A percentile compares a stretch with the other conserved stretches of the same genome.
Conservation (phyloP, 1,140 invertebrate genomes). For the Gonatopus flavifemur region DNA sequence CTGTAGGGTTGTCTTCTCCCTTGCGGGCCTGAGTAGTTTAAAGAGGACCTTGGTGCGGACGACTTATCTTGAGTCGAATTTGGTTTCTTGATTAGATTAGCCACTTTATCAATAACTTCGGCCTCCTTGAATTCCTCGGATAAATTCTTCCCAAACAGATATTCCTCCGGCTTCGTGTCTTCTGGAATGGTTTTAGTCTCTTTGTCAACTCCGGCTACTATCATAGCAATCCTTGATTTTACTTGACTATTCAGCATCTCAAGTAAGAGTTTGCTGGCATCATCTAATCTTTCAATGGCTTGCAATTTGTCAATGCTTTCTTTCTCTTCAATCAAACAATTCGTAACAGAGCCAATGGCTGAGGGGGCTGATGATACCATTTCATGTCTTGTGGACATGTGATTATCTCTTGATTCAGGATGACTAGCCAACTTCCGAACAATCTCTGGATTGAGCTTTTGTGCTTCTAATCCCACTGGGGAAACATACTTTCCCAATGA, state of each 20-base stretch:
- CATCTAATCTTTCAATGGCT: not conserved
- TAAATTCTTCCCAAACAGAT: not conserved
- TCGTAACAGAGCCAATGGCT: not conserved
- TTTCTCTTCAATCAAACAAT: not conserved
- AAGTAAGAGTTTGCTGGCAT: not conserved
- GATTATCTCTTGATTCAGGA: not conserved
- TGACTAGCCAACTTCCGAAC: not conserved
- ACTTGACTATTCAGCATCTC: not conserved
- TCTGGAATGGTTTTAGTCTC: not conserved
- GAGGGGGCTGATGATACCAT: not conserved
- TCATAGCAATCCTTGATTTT: not conserved
- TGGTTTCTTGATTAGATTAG: no score
- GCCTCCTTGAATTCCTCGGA: no score
- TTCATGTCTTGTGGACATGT: not conserved
- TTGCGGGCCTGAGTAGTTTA: no score
- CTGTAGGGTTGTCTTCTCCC: no score
- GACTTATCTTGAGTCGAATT: no score
- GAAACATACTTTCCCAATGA: not conserved
- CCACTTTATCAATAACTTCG: no score
- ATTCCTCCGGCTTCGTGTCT: not conserved
- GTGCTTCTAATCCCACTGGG: not conserved
- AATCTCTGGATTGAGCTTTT: not conserved
- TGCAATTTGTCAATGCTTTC: not conserved
- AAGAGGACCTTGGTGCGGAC: no score
- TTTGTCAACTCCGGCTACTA: not conserved